Percentiles rank a stretch among this genome's conserved stretches.
These are phyloP conservation scores for Phasianus colchicus DNA, from an alignment of 2,113 vertebrate genomes.

Conservation along the genomic window DNA sequence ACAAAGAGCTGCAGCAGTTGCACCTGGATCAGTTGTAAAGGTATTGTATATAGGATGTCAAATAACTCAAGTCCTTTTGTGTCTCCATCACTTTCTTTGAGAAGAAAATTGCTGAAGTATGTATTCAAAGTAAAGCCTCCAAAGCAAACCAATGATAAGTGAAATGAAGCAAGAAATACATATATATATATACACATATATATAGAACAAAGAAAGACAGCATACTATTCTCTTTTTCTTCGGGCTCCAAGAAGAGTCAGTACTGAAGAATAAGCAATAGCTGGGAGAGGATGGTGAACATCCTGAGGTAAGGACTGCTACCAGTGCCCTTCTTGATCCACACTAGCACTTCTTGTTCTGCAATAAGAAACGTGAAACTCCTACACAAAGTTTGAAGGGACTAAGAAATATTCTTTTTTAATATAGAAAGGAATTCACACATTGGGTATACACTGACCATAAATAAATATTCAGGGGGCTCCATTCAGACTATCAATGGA, in stretches of 20 bases:
- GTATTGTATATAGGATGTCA: background rate
- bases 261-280: background rate
- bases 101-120: background rate
- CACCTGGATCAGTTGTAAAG: background rate
- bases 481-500: background rate
- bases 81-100: background rate
- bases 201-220: background rate
- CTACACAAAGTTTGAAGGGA: background rate
- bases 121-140: background rate
- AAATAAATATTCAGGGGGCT: background rate
- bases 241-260: background rate
- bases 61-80: background rate
- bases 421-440: background rate
- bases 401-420: background rate
- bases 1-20: background rate
- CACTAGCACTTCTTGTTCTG: background rate
- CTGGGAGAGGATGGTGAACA: background rate
- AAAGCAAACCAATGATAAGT: background rate
- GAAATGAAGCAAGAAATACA: background rate
- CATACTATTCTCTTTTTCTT: background rate
- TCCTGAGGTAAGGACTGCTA: background rate
- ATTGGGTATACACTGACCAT: background rate
- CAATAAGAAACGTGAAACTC: background rate
- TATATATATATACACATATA: background rate
- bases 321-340: background rate